Evolutionary conservation across 2,113 vertebrate species (phyloP).

Genomic region (Prunella fulvescens): DNA sequence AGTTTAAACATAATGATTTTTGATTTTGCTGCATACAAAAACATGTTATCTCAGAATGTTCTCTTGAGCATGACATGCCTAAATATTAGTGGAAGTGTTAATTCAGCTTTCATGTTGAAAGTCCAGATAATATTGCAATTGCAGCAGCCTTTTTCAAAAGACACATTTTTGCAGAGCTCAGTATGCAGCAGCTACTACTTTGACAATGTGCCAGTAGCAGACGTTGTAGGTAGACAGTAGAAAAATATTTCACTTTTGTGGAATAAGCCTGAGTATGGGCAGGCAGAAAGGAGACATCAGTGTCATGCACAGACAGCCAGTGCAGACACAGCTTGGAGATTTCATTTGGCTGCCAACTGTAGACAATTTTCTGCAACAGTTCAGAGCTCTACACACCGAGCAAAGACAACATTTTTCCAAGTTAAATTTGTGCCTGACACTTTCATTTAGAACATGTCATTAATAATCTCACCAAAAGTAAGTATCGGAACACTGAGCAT

Average conservation of each 20-base stretch:
- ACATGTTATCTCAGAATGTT: neutral
- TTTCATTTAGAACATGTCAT: neutral
- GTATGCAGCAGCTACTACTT: neutral
- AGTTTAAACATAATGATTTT: neutral
- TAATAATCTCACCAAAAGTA: neutral
- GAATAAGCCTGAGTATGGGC: neutral
- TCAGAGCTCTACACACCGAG: neutral
- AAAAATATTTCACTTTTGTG: neutral
- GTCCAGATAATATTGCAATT: neutral
- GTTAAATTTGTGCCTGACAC: neutral
- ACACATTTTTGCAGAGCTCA: neutral
- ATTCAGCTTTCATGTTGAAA: neutral
- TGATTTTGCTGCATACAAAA: neutral
- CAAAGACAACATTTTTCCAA: neutral
- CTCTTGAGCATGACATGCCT: neutral
- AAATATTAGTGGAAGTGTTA: neutral
- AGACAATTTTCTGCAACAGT: neutral
- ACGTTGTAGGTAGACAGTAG: neutral
- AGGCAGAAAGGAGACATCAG: neutral
- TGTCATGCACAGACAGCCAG: neutral
- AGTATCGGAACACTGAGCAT: accelerated
- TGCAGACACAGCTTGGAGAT: neutral
- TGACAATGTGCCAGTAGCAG: neutral
- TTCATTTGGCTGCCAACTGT: neutral
- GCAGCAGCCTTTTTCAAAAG: neutral